Evolutionary conservation across 2,113 vertebrate genomes (phyloP).

Genomic region (Alethe diademata): DNA sequence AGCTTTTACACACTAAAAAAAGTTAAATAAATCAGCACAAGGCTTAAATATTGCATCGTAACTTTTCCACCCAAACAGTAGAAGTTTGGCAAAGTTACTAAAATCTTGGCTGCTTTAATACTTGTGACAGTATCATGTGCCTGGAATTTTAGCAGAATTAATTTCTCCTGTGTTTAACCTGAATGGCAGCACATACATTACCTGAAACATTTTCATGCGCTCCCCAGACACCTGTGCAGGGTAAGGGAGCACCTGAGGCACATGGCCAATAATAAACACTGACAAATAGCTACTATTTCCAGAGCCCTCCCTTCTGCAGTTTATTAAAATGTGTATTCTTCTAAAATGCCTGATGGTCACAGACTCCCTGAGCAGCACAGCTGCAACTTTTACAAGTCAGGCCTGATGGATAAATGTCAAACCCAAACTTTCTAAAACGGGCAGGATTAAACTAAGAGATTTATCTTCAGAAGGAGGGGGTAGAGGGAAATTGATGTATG

Average conservation of each 20-base stretch:
- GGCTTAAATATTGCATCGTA: not conserved
- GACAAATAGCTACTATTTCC: not conserved
- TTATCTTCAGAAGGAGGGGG: not conserved
- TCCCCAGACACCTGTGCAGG: not conserved
- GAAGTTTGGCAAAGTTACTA: not conserved
- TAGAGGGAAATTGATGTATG: accelerated
- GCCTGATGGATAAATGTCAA: not conserved
- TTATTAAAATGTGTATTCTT: not conserved
- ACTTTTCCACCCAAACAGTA: not conserved
- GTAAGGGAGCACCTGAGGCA: not conserved
- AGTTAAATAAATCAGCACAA: not conserved
- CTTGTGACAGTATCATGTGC: not conserved
- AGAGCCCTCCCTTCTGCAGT: not conserved
- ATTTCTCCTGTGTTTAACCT: not conserved
- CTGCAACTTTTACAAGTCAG: not conserved
- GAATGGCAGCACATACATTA: not conserved
- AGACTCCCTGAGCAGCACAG: not conserved
- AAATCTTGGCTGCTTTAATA: not conserved
- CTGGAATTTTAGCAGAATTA: not conserved
- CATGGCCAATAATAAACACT: not conserved
- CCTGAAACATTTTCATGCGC: not conserved
- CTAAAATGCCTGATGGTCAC: not conserved
- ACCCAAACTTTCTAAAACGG: not conserved
- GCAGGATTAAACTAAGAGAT: not conserved
- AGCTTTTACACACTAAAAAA: not conserved